Evolutionary conservation across 2,797 vertebrate genomes (phyloP).

Genomic region (Hirundo rustica): DNA sequence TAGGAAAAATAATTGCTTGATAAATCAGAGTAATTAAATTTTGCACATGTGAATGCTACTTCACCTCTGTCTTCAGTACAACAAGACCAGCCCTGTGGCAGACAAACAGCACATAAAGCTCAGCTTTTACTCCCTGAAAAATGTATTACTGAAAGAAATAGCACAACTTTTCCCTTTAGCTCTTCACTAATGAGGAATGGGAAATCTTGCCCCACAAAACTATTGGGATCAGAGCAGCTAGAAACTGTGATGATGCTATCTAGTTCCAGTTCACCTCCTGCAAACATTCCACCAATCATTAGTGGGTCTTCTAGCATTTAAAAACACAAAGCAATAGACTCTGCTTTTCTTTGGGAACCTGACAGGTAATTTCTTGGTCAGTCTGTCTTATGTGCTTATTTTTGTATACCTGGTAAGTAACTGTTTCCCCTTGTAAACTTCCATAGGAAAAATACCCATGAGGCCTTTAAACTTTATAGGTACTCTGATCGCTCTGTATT

Average conservation of each 20-base stretch:
- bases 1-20: constrained; percentile 59
- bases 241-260: background rate
- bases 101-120: background rate
- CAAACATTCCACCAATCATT: background rate
- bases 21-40: constrained; percentile 61
- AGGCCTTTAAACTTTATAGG: background rate
- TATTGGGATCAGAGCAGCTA: background rate
- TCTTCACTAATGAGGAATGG: background rate
- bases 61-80: background rate
- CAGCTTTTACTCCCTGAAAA: background rate
- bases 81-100: constrained; percentile 4
- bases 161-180: background rate
- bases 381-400: background rate
- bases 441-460: background rate
- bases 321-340: background rate
- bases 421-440: background rate
- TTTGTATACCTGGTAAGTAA: background rate
- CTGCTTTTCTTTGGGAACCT: background rate
- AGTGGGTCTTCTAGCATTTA: background rate
- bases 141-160: background rate
- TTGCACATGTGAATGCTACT: constrained; percentile 33
- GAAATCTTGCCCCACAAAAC: background rate
- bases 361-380: background rate
- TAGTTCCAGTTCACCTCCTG: background rate
- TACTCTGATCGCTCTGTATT: background rate